phyloP scores from a whole-genome alignment of 2,888 invertebrate genomes.

The Dolichomitus sp. region DNA sequence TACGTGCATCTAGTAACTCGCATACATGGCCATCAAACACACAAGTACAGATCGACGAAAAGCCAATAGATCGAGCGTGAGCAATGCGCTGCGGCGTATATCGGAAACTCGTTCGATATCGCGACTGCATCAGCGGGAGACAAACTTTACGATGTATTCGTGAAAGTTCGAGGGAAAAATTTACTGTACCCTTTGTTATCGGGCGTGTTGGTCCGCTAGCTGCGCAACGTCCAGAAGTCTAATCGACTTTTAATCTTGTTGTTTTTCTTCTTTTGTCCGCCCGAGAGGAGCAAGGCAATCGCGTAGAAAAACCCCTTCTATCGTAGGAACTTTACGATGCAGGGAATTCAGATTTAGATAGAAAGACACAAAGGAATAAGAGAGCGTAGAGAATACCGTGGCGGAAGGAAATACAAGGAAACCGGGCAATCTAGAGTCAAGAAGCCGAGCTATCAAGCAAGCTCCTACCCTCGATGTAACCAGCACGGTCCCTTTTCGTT shows the following conservation, averaged over 20 bases:
- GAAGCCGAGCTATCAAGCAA: slow-evolving; percentile 49
- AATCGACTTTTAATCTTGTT: slow-evolving; percentile 38
- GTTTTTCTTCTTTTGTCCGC: slow-evolving; percentile 3
- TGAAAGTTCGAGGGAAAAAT: slow-evolving; percentile 34
- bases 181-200: slow-evolving; percentile 38
- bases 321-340: slow-evolving; percentile 16
- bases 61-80: slow-evolving; percentile 10
- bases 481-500: slow-evolving; percentile 28
- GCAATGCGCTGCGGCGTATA: slow-evolving; percentile 15
- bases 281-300: slow-evolving; percentile 23
- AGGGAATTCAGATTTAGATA: slow-evolving; percentile 51
- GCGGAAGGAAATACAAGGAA: slow-evolving; percentile 17
- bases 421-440: not conserved
- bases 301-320: slow-evolving; percentile 34
- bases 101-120: slow-evolving; percentile 34
- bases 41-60: slow-evolving; percentile 7
- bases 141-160: slow-evolving; percentile 44
- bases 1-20: slow-evolving; percentile 19
- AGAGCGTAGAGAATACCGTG: not conserved
- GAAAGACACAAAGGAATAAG: slow-evolving; percentile 45
- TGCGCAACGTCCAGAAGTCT: slow-evolving; percentile 25
- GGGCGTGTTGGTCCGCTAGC: slow-evolving; percentile 9
- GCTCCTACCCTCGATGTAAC: slow-evolving; percentile 5
- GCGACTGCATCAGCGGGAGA: slow-evolving; percentile 37
- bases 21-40: not conserved